Percentiles rank a stretch among this genome's conserved stretches.
These are phyloP conservation scores for Anguilla marmorata DNA, from an alignment of 2,797 vertebrate species.

Conservation along the genomic window DNA sequence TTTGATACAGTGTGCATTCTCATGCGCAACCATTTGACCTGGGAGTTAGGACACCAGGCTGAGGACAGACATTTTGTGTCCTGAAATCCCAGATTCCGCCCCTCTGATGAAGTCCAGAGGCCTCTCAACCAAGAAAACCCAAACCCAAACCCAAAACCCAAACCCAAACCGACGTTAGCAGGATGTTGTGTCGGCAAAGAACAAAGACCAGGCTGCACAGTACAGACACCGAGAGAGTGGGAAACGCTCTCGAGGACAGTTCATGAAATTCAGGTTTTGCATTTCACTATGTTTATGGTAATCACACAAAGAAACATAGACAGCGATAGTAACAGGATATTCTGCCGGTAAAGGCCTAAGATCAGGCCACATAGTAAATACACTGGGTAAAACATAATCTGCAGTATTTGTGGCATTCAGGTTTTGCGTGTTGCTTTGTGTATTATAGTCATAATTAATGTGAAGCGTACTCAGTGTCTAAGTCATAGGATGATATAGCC, in stretches of 20 bases:
- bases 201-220: neutral
- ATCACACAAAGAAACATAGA: neutral
- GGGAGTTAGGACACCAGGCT: neutral
- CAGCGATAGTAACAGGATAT: neutral
- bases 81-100: neutral
- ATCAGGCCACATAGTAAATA: neutral
- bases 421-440: neutral
- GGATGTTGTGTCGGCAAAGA: neutral
- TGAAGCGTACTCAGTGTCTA: no score
- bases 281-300: neutral
- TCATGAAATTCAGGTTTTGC: neutral
- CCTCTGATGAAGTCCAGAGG: neutral
- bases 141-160: neutral
- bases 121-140: neutral
- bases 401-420: neutral
- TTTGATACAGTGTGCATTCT: neutral
- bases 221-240: neutral
- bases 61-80: neutral
- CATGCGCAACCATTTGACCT: neutral
- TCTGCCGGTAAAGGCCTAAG: neutral
- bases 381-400: neutral
- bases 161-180: neutral
- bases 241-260: neutral
- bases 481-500: no score
- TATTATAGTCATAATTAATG: neutral